Evolutionary conservation across 2,888 invertebrate species (phyloP).

Genomic region (Trissoscelio sp.): DNA sequence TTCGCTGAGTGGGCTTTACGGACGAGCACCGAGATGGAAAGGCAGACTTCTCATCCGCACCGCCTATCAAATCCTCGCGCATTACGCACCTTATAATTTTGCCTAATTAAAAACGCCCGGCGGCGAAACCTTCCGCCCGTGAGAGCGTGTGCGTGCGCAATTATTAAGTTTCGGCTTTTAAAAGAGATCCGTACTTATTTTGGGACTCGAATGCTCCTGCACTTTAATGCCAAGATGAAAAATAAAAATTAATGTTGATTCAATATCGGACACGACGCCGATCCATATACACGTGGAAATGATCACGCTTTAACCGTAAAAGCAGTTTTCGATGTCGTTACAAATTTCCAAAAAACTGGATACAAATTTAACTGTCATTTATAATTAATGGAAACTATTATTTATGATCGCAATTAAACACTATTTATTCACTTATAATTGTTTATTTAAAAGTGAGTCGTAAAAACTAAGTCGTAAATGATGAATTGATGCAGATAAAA

Average conservation of each 20-base stretch:
- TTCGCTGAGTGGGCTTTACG: constrained; percentile 54
- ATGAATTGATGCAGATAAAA: no score
- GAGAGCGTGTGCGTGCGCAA: constrained; percentile 39
- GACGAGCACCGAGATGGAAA: constrained; percentile 52
- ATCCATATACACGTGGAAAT: not conserved
- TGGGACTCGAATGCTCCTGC: constrained; percentile 25
- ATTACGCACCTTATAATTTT: constrained; percentile 78
- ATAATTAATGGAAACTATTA: no score
- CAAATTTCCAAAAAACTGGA: no score
- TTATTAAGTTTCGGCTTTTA: constrained; percentile 58
- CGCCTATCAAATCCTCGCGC: constrained; percentile 72
- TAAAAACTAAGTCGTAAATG: no score
- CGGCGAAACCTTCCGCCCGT: constrained; percentile 47
- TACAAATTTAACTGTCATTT: no score
- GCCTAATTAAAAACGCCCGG: constrained; percentile 75
- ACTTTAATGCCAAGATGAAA: constrained; percentile 41
- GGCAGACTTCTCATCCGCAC: constrained; percentile 55
- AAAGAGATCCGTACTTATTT: constrained; percentile 42
- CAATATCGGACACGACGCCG: constrained; percentile 17
- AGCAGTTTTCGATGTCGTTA: not conserved
- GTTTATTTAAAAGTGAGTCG: no score
- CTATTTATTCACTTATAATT: no score
- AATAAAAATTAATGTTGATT: constrained; percentile 45
- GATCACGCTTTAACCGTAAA: not conserved
- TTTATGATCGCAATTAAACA: no score